Conservation (phyloP, 53 echinoderm and acorn worm genomes). For the Echinometra lucunter region DNA sequence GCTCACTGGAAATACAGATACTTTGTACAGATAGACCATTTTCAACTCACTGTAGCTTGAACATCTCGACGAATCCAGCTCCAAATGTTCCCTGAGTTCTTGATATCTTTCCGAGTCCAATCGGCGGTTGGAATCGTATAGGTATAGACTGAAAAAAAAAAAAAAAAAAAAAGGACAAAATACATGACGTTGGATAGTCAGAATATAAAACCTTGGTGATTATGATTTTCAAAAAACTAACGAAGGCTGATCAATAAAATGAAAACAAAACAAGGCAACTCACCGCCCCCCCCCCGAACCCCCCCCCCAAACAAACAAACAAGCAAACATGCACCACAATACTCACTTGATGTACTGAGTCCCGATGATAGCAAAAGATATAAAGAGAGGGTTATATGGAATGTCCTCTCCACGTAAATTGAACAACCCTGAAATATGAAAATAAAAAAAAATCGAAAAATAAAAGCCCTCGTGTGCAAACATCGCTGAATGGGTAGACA, state of each 20-base stretch:
- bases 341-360: slow-evolving; percentile 75
- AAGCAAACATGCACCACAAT: too few species aligned
- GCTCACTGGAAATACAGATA: too few species aligned
- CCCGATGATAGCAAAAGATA: slow-evolving; percentile 88
- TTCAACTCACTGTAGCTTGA: slow-evolving; percentile 23
- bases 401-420: slow-evolving; percentile 92
- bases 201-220: too few species aligned
- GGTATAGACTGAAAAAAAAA: slow-evolving; percentile 74
- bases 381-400: slow-evolving; percentile 91
- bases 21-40: not conserved
- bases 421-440: slow-evolving; percentile 82
- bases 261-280: too few species aligned
- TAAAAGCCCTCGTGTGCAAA: too few species aligned
- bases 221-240: too few species aligned
- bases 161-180: not conserved
- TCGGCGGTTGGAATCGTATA: slow-evolving; percentile 71
- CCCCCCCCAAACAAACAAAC: not conserved
- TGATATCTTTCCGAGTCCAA: slow-evolving; percentile 53
- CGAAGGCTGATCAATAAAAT: too few species aligned
- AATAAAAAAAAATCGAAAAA: not conserved
- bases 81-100: slow-evolving; percentile 37
- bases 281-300: not conserved
- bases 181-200: too few species aligned
- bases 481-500: not conserved
- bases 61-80: slow-evolving; percentile 29